Percentiles rank a stretch among this genome's conserved stretches.
phyloP scores from a whole-genome alignment of 2,888 invertebrate genomes.

The Ectemnius cavifrons region DNA sequence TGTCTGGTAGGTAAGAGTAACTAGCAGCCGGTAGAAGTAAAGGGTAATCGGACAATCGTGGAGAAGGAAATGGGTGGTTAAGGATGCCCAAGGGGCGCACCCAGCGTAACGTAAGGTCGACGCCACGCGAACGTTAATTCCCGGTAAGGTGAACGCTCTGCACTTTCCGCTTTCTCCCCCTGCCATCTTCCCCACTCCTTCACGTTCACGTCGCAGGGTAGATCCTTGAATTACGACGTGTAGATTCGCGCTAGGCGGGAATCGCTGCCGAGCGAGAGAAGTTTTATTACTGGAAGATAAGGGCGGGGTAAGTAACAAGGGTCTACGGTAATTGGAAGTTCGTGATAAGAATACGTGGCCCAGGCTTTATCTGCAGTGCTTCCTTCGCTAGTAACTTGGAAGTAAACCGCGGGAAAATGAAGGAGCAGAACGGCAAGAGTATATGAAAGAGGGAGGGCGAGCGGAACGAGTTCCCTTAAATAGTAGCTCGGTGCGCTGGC shows the following conservation, averaged over 20 bases:
- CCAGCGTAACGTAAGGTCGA: conserved; percentile 1
- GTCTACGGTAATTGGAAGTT: conserved; percentile 35
- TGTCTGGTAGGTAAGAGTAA: too few relatives aligned
- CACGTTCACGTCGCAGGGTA: neutral
- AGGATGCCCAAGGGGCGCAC: neutral
- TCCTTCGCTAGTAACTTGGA: conserved; percentile 17
- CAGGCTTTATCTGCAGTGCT: conserved; percentile 19
- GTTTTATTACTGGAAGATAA: conserved; percentile 24
- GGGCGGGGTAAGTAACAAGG: conserved; percentile 11
- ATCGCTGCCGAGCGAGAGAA: neutral
- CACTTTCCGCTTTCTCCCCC: too few relatives aligned
- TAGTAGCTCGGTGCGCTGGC: neutral
- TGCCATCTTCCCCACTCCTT: too few relatives aligned
- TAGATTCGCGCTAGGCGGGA: conserved; percentile 3
- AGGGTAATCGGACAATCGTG: neutral
- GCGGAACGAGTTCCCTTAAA: neutral
- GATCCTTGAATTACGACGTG: conserved; percentile 18
- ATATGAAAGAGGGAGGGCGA: conserved; percentile 9
- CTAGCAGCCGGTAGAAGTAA: too few relatives aligned
- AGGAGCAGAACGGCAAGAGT: neutral
- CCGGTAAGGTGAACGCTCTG: neutral
- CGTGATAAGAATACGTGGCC: conserved; percentile 20
- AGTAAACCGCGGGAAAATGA: neutral
- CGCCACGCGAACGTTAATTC: conserved; percentile 2
- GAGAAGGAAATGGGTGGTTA: conserved; percentile 3